Percentiles rank a stretch among this genome's conserved stretches.
phyloP scores from a whole-genome alignment of 30 jellyfish, hydroid and myxozoan genomes.

The Catostylus mosaicus region DNA sequence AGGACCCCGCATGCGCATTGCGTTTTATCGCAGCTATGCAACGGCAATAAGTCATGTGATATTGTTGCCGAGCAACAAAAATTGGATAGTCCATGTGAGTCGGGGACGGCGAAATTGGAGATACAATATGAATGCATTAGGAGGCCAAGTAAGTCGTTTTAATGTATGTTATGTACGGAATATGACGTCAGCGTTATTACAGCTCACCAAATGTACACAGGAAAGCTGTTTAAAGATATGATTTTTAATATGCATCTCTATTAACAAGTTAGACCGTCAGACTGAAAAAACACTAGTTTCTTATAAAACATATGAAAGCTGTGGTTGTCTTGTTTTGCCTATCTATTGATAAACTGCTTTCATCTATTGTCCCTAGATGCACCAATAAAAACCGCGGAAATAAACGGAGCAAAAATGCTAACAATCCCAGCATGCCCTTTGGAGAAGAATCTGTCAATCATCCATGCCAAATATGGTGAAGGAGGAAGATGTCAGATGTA shows the following conservation, averaged over 20 bases:
- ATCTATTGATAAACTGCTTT: too few species aligned
- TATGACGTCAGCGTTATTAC: too few species aligned
- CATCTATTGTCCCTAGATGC: conserved; percentile 24
- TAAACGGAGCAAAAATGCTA: conserved; percentile 39
- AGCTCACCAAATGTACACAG: too few species aligned
- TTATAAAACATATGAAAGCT: too few species aligned
- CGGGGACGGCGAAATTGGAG: conserved; percentile 40
- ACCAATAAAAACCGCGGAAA: conserved; percentile 36
- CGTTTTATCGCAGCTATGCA: conserved; percentile 62
- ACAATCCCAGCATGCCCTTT: conserved; percentile 66
- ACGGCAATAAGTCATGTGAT: conserved; percentile 68
- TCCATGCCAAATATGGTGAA: conserved; percentile 73
- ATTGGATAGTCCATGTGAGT: conserved; percentile 56
- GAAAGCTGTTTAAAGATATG: too few species aligned
- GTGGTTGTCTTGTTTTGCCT: too few species aligned
- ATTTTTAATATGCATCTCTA: too few species aligned
- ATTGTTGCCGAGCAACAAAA: conserved; percentile 32
- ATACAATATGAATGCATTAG: conserved; percentile 68
- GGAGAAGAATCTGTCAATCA: conserved; percentile 58
- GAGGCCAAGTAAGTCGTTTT: conserved; percentile 70
- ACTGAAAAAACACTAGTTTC: too few species aligned
- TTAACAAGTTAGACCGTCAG: too few species aligned
- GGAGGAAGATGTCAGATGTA: conserved; percentile 72
- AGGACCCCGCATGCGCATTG: conserved; percentile 83
- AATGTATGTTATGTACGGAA: too few species aligned